Evolutionary conservation across 2,888 invertebrate genomes (phyloP).

Genomic region (Drosophila parthenogenetica): DNA sequence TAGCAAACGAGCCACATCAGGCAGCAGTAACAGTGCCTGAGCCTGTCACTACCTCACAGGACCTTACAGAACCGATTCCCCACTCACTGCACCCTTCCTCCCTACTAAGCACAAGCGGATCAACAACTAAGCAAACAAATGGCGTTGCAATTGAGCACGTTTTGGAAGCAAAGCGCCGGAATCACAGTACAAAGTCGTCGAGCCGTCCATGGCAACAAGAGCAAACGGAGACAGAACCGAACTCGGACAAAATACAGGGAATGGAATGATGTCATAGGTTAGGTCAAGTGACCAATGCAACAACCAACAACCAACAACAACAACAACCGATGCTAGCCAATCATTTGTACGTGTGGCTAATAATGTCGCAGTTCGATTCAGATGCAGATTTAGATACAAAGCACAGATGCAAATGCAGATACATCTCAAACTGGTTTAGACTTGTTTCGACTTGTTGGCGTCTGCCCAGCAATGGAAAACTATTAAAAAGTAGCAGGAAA

Average conservation of each 20-base stretch:
- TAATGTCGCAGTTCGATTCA: slow-evolving; percentile 54
- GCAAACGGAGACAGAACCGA: slow-evolving; percentile 20
- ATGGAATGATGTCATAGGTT: slow-evolving; percentile 13
- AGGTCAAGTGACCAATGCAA: slow-evolving; percentile 27
- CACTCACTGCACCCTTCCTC: neutral
- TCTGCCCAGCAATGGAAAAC: slow-evolving; percentile 53
- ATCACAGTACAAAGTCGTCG: slow-evolving; percentile 57
- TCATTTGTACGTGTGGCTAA: slow-evolving; percentile 66
- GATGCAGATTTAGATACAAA: slow-evolving; percentile 12
- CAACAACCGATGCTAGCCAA: slow-evolving; percentile 41
- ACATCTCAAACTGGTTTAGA: neutral
- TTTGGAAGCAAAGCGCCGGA: slow-evolving; percentile 66
- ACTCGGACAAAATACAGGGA: slow-evolving; percentile 18
- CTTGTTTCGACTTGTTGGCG: slow-evolving; percentile 40
- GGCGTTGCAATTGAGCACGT: slow-evolving; percentile 82
- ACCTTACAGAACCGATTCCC: neutral
- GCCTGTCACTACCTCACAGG: slow-evolving; percentile 19
- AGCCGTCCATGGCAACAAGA: slow-evolving; percentile 22
- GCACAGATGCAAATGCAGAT: slow-evolving; percentile 15
- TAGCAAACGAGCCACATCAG: slow-evolving; percentile 64
- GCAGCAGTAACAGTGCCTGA: slow-evolving; percentile 16
- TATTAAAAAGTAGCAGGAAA: neutral
- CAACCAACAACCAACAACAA: too few relatives aligned
- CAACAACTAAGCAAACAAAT: slow-evolving; percentile 81
- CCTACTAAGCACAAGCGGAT: slow-evolving; percentile 54